phyloP scores from a whole-genome alignment of 2,888 invertebrate species.

The Endomychus coccineus region DNA sequence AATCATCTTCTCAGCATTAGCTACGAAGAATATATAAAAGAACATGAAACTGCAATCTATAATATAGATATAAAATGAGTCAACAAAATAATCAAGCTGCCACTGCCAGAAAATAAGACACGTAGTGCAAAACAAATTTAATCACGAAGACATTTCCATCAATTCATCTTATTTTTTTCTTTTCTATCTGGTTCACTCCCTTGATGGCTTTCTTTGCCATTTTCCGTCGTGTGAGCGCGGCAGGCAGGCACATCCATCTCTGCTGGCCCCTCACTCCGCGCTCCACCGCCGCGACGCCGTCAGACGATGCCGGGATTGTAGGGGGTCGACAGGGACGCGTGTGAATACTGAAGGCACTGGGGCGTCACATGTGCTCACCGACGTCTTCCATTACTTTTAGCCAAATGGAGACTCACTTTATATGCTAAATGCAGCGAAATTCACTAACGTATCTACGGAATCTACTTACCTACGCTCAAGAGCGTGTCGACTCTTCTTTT shows the following conservation, averaged over 20 bases:
- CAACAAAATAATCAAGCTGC: no score
- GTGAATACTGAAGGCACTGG: conserved; percentile 22
- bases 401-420: conserved; percentile 28
- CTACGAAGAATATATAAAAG: no score
- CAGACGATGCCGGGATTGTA: conserved; percentile 11
- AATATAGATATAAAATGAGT: no score
- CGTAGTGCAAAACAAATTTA: conserved; percentile 44
- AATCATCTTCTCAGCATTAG: no score
- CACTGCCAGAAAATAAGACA: conserved; percentile 33
- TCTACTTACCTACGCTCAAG: no score
- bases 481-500: no score
- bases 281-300: conserved; percentile 12
- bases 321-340: conserved; percentile 27
- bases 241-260: conserved; percentile 30
- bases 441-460: no score
- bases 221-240: conserved; percentile 35
- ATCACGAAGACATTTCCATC: conserved; percentile 45
- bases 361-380: conserved; percentile 34
- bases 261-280: conserved; percentile 12
- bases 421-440: conserved; percentile 24
- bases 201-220: conserved; percentile 43
- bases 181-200: conserved; percentile 38
- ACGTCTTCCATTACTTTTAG: conserved; percentile 36
- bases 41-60: no score
- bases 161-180: conserved; percentile 43